Base-by-base conservation (phyloP, 2,888 invertebrate genomes). In the Plutella xylostella region DNA sequence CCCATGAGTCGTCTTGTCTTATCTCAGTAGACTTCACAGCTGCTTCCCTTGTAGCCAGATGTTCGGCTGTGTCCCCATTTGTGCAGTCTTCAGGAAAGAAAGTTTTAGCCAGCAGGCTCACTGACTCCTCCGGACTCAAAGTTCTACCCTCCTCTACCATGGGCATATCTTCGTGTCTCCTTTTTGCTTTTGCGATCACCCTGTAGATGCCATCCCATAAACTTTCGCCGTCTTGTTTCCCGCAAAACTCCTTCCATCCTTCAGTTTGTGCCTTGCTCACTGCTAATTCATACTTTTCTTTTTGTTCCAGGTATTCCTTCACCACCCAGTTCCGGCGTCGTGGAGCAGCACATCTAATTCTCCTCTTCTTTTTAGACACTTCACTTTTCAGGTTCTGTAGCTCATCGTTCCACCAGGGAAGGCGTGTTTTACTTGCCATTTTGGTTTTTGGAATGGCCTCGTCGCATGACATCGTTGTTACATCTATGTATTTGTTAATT, bases 371-470 rank as follows among this genome's bases (percentile, higher is more conserved):
- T 4, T 35, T 44, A 2, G 6, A 19, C 7, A 34, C 18, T 19
- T 40, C 35, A n/a, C 34, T 20, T 35, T 34, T 43, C 19, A 44
- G 30, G 7, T 4, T 9, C 2, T 14, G 17, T 14, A 47, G 47
- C 12, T 43, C 41, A 1, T 17, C 21, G 11, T 18, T 31, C 44
- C 47, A 47, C 47, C 47, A 47, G 7, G 43, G 47, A n/a, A n/a
- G n/a, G n/a, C n/a, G n/a, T 4, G 20, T 7, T 31, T 4, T 35
- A 5, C 19, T 25, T 19, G 12, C 37, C 17, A 11, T 30, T 6
- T 28, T 35, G 19, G 12, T 20, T 4, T 25, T 19, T 4, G 31
- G 35, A 5, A 39, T 37, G 14, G 15, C n/a, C 15, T 35, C 15
- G 3, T 28, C 30, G 7, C 41, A 41, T 12, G 41, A 21, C 12